Base-by-base conservation (phyloP, 2,113 vertebrate genomes). In the Epinephelus lanceolatus region DNA sequence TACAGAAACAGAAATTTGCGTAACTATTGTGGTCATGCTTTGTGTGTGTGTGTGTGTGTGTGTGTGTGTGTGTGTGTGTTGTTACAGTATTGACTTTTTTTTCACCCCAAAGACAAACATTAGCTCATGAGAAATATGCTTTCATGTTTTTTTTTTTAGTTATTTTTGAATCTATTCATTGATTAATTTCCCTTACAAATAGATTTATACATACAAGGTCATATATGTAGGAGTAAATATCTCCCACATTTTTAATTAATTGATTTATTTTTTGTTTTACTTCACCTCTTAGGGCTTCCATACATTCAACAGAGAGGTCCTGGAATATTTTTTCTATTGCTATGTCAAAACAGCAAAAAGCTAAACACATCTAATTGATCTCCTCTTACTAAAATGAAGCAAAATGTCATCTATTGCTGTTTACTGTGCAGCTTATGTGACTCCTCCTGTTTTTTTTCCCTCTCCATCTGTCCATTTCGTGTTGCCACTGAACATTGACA, bases 381-480 rank as follows among this genome's bases (percentile, higher is more conserved):
- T 61, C 27, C 60, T 40, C 60, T 21, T 65, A 42, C 4, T 65
- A 67, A 45, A 59, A 72, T 59, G 3, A 60, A 60, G 42, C 42
- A 49, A 73, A 49, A 15, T 1, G 23, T 49, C 40, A 42, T 42
- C 8, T 18, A 21, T 25, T 52, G 17, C 13, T 59, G 55, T 72
- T 59, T 60, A 33, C 71, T 33, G 56, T 25, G 11, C 33, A 6
- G 62, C 25, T 66, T 17, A 14, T n/a, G 9, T 42, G 49, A 18
- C 5, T 42, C 14, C 25, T 45, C 15, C 2, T 10, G 25, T 45
- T 33, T 56, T 18, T 56, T 18, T 65, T 17, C 23, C 21, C 10
- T 61, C 33, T 18, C 71, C 53, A 61, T 75, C 33, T 76, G 55
- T 45, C 33, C 33, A n/a, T 37, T 37, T 30, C 51, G 11, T 51